These are phyloP conservation scores for Melitaea cinxia DNA, from an alignment of 1,140 invertebrate genomes.

Conservation along the genomic window DNA sequence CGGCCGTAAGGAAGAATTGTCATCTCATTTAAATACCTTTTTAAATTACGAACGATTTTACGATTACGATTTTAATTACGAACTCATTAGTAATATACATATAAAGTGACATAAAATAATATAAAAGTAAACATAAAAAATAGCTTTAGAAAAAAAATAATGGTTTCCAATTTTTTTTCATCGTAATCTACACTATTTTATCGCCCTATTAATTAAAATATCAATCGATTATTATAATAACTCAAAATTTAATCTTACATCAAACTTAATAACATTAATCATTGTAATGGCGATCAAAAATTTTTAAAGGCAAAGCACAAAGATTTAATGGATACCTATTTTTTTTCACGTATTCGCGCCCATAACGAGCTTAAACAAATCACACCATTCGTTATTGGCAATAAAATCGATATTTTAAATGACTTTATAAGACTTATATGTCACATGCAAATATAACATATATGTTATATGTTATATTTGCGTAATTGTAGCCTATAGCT, in stretches of 20 bases:
- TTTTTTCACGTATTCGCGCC: background rate
- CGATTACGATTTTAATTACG: no score
- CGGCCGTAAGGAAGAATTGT: conserved; percentile 65
- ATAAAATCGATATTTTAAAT: conserved; percentile 6
- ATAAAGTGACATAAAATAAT: no score
- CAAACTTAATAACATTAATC: background rate
- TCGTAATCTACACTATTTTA: background rate
- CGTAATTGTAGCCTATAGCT: conserved; percentile 3
- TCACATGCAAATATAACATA: background rate
- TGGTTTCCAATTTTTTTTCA: background rate
- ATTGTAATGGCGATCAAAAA: background rate
- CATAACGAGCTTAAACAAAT: background rate
- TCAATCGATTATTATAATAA: background rate
- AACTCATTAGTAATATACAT: no score
- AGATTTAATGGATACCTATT: background rate
- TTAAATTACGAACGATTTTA: no score
- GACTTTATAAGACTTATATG: background rate
- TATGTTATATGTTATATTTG: background rate
- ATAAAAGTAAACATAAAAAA: no score
- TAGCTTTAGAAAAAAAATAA: background rate
- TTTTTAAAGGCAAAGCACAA: background rate
- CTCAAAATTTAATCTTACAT: background rate
- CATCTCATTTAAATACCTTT: conserved; percentile 76
- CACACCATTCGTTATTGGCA: background rate
- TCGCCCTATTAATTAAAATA: background rate